These are phyloP conservation scores for Poeciliopsis prolifica DNA, from an alignment of 2,113 vertebrate species.

Conservation along the genomic window DNA sequence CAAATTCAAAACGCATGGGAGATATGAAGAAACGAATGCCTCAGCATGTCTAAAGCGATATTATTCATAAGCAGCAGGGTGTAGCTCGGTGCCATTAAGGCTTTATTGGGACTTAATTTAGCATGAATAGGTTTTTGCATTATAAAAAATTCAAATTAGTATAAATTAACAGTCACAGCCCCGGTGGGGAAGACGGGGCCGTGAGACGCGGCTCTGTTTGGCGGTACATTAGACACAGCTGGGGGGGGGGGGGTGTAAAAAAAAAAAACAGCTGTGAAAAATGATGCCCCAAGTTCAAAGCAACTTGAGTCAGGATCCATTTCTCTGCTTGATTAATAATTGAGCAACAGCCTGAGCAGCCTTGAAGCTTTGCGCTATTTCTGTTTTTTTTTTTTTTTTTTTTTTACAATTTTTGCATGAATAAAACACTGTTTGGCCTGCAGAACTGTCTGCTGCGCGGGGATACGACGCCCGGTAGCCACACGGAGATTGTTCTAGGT, in stretches of 20 bases:
- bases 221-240: conserved; percentile 48
- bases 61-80: conserved; percentile 36
- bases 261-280: conserved; percentile 71
- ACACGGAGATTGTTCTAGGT: conserved; percentile 59
- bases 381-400: conserved; percentile 61
- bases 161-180: conserved; percentile 70
- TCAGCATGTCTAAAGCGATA: conserved; percentile 31
- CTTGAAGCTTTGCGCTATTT: conserved; percentile 74
- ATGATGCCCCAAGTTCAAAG: conserved; percentile 83
- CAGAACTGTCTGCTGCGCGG: conserved; percentile 61
- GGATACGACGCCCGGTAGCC: conserved; percentile 52
- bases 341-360: conserved; percentile 77
- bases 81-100: conserved; percentile 61
- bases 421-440: conserved; percentile 77
- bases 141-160: conserved; percentile 77
- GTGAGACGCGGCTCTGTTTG: conserved; percentile 48
- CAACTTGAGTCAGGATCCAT: conserved; percentile 83
- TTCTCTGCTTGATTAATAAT: conserved; percentile 83
- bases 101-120: conserved; percentile 72
- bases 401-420: conserved; percentile 73
- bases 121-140: conserved; percentile 63
- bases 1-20: conserved; percentile 38
- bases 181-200: conserved; percentile 31
- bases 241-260: conserved; percentile 7
- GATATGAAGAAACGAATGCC: conserved; percentile 44